A percentile compares a stretch with the other conserved stretches of the same genome.
Evolutionary conservation across 2,113 vertebrate species (phyloP).

Genomic region (human): GRCh38 chr6:154466501-154467000

Average conservation of each 20-base stretch:
- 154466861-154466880: neutral
- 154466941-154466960: neutral
- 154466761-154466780: neutral
- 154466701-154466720: neutral
- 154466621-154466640: neutral
- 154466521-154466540: neutral
- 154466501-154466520: neutral
- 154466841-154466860: neutral
- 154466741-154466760: neutral
- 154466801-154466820: neutral
- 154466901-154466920: neutral
- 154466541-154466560: accelerated
- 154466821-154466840: neutral
- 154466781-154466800: neutral
- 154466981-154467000: neutral
- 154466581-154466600: neutral
- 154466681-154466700: neutral
- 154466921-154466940: neutral
- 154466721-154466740: neutral
- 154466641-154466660: neutral
- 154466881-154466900: neutral
- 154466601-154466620: neutral
- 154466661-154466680: neutral
- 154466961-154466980: neutral
- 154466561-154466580: neutral